Base-by-base conservation (phyloP, 2,113 vertebrate genomes). In the Patagioenas fasciata region DNA sequence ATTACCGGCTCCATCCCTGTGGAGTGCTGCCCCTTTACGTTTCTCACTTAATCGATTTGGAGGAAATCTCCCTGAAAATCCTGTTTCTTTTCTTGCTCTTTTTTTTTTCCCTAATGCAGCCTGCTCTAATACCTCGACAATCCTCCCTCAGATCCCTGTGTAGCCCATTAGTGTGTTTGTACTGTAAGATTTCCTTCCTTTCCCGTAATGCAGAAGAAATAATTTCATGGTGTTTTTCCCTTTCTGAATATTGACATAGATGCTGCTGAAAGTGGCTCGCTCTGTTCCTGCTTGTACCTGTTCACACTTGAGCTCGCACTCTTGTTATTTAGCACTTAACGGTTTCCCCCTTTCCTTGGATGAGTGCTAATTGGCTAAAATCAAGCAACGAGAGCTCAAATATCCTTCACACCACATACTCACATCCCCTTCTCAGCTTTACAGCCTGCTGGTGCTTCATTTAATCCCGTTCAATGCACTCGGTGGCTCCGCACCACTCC, bases 161-260 rank as follows among this genome's bases (percentile, higher is more conserved):
- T 69, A 96, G 84, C 77, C 93, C 94, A 93, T 95, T 97, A 96
- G 77, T 67, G 73, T 96, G 91, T 93, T 95, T 96, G 91, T 40
- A 42, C 78, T 83, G 77, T 42, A 28, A 81, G 90, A 61, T 87
- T 89, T n/a, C 61, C 73, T 87, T 72, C 80, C 85, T 60, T 57
- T 23, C 88, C 77, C 70, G 29, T 69, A 92, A 87, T 80, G 92
- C 91, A 69, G 70, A 50, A 75, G 73, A 91, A 96, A 84, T 91
- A 54, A 91, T 93, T 93, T 92, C 80, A 51, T 17, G 77, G 92
- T 95, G 92, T 91, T 96, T 95, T 93, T 92, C 70, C 47, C 54
- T 31, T 81, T 79, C 91, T 82, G 93, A 70, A 61, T 93, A 91
- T 94, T 75, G 93, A 91, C 84, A 75, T 2, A 40, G 73, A 58